Base-by-base conservation (phyloP, 2,888 invertebrate genomes). In the Ashinkailepas kermadecensis region DNA sequence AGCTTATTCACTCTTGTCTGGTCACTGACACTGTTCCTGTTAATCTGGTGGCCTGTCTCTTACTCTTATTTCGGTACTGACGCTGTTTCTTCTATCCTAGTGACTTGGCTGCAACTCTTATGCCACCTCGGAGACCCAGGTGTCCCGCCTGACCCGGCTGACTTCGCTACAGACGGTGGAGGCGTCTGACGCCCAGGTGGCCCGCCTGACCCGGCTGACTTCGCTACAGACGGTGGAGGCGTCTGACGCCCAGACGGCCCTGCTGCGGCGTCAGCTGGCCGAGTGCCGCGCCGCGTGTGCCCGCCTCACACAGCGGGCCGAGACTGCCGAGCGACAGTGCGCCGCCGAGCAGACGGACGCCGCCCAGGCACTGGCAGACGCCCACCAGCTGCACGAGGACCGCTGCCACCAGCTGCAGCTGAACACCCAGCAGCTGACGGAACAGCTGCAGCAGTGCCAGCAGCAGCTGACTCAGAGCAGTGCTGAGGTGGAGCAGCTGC, bases 381-480 rank as follows among this genome's bases (percentile, higher is more conserved):
- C 25, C 82, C 80, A 12, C 54, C 80, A 78, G 83, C 81, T 21
- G 79, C 78, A n/a, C 81, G 79, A 23, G 80, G 54, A 58, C 82
- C 83, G 65, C 80, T 82, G 64, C 82, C 83, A 65, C 80, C 79
- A 39, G 81, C 82, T n/a, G 81, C 84, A 58, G 81, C 78, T 23
- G 82, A 65, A 62, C 80, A 80, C 39, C 81, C 81, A 54, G 83
- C 83, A 82, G 84, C 83, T 58, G 74, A 57, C 65, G 8, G 39
- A n/a, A 15, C 18, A 74, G 74, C 25, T 58, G 58, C 15, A 23
- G 59, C 58, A 39, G 58, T 59, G n/a, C 62, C 81, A 9, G 81
- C 78, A 54, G n/a, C 83, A 84, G 81, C 82, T 83, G 59, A 78
- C 82, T 6, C 83, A 83, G 80, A 84, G 84, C 81, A 84, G 84